Evolutionary conservation across 2,888 invertebrate species (phyloP).

Genomic region (Ormyrus rosae): DNA sequence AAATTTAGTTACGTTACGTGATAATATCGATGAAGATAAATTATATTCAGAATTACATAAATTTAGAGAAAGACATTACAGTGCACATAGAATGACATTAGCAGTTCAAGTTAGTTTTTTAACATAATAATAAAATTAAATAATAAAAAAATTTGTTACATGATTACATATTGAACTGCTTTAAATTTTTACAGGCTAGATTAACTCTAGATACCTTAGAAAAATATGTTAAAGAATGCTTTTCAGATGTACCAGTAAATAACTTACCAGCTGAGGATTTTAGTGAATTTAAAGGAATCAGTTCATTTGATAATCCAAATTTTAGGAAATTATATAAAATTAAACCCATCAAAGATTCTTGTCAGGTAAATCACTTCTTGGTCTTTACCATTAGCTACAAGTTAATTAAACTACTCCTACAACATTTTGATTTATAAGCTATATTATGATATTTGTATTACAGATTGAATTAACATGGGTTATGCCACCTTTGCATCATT

Average conservation of each 20-base stretch:
- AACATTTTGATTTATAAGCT: slow-evolving; percentile 1
- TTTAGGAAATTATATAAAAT: slow-evolving; percentile 86
- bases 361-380: slow-evolving; percentile 77
- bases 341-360: slow-evolving; percentile 85
- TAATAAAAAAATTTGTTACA: not conserved
- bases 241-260: slow-evolving; percentile 84
- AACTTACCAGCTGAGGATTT: slow-evolving; percentile 81
- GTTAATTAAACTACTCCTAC: not conserved
- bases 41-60: slow-evolving; percentile 84
- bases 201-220: slow-evolving; percentile 82
- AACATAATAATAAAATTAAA: slow-evolving; percentile 9
- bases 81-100: slow-evolving; percentile 91
- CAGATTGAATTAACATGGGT: slow-evolving; percentile 82
- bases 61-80: slow-evolving; percentile 87
- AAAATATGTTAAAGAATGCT: slow-evolving; percentile 81
- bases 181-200: slow-evolving; percentile 75
- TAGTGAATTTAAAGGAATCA: slow-evolving; percentile 75
- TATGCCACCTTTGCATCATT: slow-evolving; percentile 79
- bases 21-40: slow-evolving; percentile 81
- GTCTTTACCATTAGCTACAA: slow-evolving; percentile 1
- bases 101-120: slow-evolving; percentile 80
- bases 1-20: slow-evolving; percentile 84
- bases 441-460: slow-evolving; percentile 50
- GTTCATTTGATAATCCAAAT: slow-evolving; percentile 79
- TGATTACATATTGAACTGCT: not conserved